Conservation (phyloP, 2,113 vertebrate species). For the Clarias gariepinus region DNA sequence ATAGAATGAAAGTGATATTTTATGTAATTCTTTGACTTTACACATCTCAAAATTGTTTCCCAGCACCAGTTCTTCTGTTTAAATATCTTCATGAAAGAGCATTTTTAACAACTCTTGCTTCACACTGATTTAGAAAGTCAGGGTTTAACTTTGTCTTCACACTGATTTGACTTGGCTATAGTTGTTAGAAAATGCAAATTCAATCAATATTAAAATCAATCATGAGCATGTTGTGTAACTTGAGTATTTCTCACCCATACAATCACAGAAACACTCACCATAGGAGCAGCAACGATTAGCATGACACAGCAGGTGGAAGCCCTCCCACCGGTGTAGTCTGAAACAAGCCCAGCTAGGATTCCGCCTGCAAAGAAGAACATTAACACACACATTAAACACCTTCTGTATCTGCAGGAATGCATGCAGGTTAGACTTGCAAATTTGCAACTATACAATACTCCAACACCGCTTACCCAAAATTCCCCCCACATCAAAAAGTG, state of each 20-base stretch:
- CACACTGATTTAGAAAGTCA: neutral
- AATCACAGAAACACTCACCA: constrained; percentile 73
- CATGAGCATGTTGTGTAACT: neutral
- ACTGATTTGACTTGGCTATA: neutral
- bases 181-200: constrained; percentile 7
- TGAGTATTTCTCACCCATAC: neutral
- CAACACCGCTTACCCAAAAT: constrained; percentile 82
- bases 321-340: constrained; percentile 84
- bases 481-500: constrained; percentile 93
- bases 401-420: neutral
- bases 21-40: neutral
- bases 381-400: neutral
- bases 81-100: neutral
- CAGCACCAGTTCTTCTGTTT: neutral
- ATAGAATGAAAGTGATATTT: neutral
- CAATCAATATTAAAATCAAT: neutral
- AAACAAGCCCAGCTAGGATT: constrained; percentile 85
- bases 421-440: neutral
- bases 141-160: neutral
- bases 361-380: constrained; percentile 75
- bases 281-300: constrained; percentile 86
- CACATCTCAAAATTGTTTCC: neutral
- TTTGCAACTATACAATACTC: neutral
- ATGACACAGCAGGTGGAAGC: constrained; percentile 92
- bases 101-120: neutral